These are phyloP conservation scores for Phaethornis superciliosus DNA, from an alignment of 2,113 vertebrate genomes.

Conservation along the genomic window DNA sequence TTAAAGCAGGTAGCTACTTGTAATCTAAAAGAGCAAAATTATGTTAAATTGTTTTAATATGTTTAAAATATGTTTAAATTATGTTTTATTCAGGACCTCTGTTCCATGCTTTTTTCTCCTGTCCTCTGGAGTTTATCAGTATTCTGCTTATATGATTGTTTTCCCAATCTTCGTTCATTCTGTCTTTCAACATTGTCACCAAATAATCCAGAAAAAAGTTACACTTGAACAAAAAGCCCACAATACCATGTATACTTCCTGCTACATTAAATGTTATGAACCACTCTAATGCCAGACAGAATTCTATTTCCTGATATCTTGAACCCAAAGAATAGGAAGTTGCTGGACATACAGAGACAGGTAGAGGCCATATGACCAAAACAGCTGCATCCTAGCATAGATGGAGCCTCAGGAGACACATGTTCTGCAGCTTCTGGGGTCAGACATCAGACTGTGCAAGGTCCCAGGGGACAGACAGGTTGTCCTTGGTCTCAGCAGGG, in stretches of 20 bases:
- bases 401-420: background rate
- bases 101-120: background rate
- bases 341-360: background rate
- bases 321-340: background rate
- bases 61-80: too few relatives aligned
- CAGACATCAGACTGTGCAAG: background rate
- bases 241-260: background rate
- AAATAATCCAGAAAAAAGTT: background rate
- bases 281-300: background rate
- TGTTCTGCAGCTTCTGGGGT: background rate
- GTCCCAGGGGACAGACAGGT: background rate
- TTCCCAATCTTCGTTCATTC: background rate
- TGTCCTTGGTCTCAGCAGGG: rapidly evolving
- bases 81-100: background rate
- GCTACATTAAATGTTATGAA: background rate
- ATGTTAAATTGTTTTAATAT: too few relatives aligned
- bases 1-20: background rate
- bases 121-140: background rate
- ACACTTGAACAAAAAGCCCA: background rate
- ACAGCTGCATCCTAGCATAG: background rate
- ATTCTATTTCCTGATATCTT: background rate
- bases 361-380: background rate
- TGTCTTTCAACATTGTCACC: background rate
- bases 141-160: background rate
- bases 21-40: background rate